Percentiles rank a stretch among this genome's conserved stretches.
These are phyloP conservation scores for Bucorvus abyssinicus DNA, from an alignment of 2,797 vertebrate genomes.

Conservation along the genomic window DNA sequence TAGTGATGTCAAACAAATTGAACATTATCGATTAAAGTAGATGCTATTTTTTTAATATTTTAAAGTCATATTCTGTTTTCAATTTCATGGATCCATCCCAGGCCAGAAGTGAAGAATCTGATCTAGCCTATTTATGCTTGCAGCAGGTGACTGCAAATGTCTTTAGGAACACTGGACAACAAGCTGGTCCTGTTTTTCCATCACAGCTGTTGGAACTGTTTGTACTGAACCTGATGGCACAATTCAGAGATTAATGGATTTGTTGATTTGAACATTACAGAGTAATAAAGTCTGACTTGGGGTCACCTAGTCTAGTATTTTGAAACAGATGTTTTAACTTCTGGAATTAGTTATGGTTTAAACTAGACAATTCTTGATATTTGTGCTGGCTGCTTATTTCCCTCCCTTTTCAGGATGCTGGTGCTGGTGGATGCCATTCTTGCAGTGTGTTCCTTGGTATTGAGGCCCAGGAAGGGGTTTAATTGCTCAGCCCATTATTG, in stretches of 20 bases:
- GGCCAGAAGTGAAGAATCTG: neutral
- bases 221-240: neutral
- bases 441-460: neutral
- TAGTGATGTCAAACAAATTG: neutral
- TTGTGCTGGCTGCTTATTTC: neutral
- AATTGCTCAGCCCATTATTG: neutral
- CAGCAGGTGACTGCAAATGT: neutral
- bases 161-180: neutral
- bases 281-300: neutral
- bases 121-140: neutral
- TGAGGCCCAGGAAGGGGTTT: neutral
- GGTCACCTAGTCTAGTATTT: neutral
- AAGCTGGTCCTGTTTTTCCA: conserved; percentile 16
- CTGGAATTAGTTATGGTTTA: neutral
- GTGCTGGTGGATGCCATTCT: neutral
- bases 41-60: neutral
- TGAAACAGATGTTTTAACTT: neutral
- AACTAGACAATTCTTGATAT: neutral
- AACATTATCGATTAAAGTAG: neutral
- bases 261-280: neutral
- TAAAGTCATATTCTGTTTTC: neutral
- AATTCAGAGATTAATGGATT: neutral
- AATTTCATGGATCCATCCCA: neutral
- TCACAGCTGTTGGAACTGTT: neutral
- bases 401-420: neutral